phyloP scores from a whole-genome alignment of 2,113 vertebrate genomes.

The Brachyistius frenatus region DNA sequence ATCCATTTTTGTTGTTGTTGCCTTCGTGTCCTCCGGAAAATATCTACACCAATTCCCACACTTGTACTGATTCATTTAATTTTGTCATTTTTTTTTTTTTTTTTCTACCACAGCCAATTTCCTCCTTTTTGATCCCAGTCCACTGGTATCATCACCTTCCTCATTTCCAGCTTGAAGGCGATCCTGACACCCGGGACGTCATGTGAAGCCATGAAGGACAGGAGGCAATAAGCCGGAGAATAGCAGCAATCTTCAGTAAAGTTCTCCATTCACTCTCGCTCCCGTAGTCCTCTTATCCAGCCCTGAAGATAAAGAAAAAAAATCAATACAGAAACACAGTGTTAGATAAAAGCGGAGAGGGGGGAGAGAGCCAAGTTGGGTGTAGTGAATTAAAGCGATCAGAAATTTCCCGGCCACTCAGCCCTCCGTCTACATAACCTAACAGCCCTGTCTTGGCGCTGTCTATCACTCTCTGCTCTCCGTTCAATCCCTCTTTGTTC shows the following conservation, averaged over 20 bases:
- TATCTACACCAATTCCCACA: slow-evolving; percentile 8
- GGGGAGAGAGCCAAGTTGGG: slow-evolving; percentile 81
- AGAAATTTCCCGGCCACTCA: slow-evolving; percentile 92
- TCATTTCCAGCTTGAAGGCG: slow-evolving; percentile 88
- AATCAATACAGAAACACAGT: slow-evolving; percentile 96
- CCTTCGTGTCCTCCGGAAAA: background rate
- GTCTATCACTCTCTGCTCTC: slow-evolving; percentile 83
- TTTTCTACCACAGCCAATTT: slow-evolving; percentile 37
- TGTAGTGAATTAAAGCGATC: slow-evolving; percentile 98
- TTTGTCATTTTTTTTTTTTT: background rate
- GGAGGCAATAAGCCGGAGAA: slow-evolving; percentile 94
- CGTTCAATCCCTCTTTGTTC: slow-evolving; percentile 77
- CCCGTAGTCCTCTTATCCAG: slow-evolving; percentile 93
- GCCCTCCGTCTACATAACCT: slow-evolving; percentile 89
- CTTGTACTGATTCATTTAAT: no score
- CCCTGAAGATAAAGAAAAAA: slow-evolving; percentile 96
- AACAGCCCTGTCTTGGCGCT: slow-evolving; percentile 89
- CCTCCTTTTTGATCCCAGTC: slow-evolving; percentile 60
- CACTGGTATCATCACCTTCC: slow-evolving; percentile 85
- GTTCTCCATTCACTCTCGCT: slow-evolving; percentile 93
- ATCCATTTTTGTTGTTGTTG: background rate
- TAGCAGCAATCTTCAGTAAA: slow-evolving; percentile 92
- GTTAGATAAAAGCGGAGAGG: slow-evolving; percentile 93
- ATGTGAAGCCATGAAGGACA: slow-evolving; percentile 94
- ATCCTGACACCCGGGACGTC: slow-evolving; percentile 91